These are phyloP conservation scores for Muscina levida DNA, from an alignment of 2,888 invertebrate species.

Conservation along the genomic window DNA sequence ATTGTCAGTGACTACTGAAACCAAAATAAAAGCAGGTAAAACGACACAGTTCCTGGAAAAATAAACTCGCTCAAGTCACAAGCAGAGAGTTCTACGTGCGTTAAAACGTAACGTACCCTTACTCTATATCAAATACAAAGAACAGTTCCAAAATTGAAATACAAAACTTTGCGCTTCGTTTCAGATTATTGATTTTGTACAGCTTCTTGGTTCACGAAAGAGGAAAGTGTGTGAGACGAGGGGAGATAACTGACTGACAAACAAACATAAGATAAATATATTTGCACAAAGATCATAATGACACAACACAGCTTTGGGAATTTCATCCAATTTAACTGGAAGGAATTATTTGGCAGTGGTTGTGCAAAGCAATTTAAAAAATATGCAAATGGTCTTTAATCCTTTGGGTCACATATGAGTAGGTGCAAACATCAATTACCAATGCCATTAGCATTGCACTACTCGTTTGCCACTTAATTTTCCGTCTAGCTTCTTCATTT, in stretches of 20 bases:
- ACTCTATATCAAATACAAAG: background rate
- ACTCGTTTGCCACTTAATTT: constrained; percentile 64
- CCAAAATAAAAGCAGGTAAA: background rate
- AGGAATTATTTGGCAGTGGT: constrained; percentile 17
- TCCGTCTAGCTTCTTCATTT: constrained; percentile 51
- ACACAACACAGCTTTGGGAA: background rate
- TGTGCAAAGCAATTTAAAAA: constrained; percentile 52
- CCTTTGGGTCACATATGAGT: constrained; percentile 48
- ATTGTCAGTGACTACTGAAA: too few species aligned
- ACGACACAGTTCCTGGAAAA: background rate
- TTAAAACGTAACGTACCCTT: too few species aligned
- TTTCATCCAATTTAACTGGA: constrained; percentile 1
- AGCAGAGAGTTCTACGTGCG: too few species aligned
- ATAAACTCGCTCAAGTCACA: too few species aligned
- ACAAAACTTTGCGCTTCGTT: background rate
- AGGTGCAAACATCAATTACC: constrained; percentile 62
- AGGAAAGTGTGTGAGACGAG: background rate
- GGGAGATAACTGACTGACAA: too few species aligned
- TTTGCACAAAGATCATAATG: background rate
- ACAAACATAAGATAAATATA: too few species aligned
- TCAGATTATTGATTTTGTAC: background rate
- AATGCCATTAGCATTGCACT: constrained; percentile 59
- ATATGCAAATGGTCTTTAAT: constrained; percentile 61
- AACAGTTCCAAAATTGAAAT: constrained; percentile 1
- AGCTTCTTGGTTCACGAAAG: background rate